Base-by-base conservation (phyloP, 1,140 invertebrate species). In the Drosophila kanapiae region DNA sequence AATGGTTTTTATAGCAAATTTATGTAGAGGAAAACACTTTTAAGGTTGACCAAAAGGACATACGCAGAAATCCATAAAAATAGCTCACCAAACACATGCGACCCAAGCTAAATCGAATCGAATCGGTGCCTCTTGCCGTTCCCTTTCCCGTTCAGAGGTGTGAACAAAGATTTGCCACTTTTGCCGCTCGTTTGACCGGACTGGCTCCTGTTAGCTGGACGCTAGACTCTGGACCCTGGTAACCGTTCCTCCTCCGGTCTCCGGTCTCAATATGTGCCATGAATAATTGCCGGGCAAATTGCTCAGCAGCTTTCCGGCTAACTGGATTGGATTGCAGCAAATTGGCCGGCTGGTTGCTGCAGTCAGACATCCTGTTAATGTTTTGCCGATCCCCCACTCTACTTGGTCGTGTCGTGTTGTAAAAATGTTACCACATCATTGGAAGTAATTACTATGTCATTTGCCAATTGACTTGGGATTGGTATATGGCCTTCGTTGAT, bases 1-100 rank as follows among this genome's bases (percentile, higher is more conserved):
- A 90, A 91, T 91, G 86, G 78, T 90, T 90, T 90, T 90, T 90
- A 90, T 90, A 71, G 86, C 82, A 90, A 90, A 90, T 90, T 90
- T 90, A 90, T 90, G 85, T 90, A 90, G 82, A 85, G 85, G 86
- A 90, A 90, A 90, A 90, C 85, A 85, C 85, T 90, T 90, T 71
- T 70, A 71, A 79, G 81, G 70, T 85, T 90, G 70, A 90, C 81
- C 84, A 61, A 88, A 87, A 69, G 69, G 87, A 83, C 81, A 90
- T 65, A 88, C 80, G 84, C 84, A 88, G 84, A 76, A 88, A 88
- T 87, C 78, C 85, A 90, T 91, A 91, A 90, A 90, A 90, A 90
- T 85, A 48, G 78, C 82, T 76, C 53, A 51, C 85, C 71, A 76
- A 80, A 78, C 84, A 87, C 74, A 87, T 78, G 80, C 61, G 78